Conservation (phyloP, 1,140 invertebrate genomes). For the Metaphire vulgaris region DNA sequence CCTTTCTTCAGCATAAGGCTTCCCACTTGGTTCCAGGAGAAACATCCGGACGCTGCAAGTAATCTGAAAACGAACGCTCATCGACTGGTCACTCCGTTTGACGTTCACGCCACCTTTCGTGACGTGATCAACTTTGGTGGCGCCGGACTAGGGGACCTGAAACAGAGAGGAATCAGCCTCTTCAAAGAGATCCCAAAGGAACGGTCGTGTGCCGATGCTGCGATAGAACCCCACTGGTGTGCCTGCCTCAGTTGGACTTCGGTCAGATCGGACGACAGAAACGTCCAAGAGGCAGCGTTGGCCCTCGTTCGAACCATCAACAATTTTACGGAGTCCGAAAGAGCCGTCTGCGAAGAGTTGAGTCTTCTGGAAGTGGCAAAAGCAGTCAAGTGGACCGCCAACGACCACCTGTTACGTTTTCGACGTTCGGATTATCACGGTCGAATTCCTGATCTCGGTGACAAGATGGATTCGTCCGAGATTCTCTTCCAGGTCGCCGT, state of each 20-base stretch:
- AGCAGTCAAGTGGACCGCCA: too few relatives aligned
- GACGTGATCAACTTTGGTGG: conserved; percentile 56
- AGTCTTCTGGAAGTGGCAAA: too few relatives aligned
- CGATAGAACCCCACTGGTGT: conserved; percentile 89
- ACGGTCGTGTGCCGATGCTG: conserved; percentile 76
- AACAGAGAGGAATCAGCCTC: conserved; percentile 62
- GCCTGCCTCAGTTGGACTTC: conserved; percentile 80
- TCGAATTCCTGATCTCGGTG: too few relatives aligned
- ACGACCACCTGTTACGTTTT: too few relatives aligned
- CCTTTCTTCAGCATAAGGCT: conserved; percentile 72
- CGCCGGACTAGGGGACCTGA: not conserved
- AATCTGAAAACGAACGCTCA: conserved; percentile 53
- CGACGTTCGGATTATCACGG: too few relatives aligned
- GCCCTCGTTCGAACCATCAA: conserved; percentile 63
- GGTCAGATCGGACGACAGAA: conserved; percentile 48
- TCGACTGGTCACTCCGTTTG: conserved; percentile 71
- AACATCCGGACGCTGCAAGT: conserved; percentile 54
- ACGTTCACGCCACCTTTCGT: conserved; percentile 66
- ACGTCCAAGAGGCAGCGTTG: conserved; percentile 53
- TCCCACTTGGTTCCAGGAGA: conserved; percentile 63
- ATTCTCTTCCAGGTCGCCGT: conserved; percentile 58
- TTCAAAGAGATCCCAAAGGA: conserved; percentile 59
- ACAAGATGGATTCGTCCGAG: too few relatives aligned
- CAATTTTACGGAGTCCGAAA: conserved; percentile 56
- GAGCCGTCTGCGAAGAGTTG: conserved; percentile 62